Conservation (phyloP, 2,113 vertebrate genomes). For the Carollia perspicillata region DNA sequence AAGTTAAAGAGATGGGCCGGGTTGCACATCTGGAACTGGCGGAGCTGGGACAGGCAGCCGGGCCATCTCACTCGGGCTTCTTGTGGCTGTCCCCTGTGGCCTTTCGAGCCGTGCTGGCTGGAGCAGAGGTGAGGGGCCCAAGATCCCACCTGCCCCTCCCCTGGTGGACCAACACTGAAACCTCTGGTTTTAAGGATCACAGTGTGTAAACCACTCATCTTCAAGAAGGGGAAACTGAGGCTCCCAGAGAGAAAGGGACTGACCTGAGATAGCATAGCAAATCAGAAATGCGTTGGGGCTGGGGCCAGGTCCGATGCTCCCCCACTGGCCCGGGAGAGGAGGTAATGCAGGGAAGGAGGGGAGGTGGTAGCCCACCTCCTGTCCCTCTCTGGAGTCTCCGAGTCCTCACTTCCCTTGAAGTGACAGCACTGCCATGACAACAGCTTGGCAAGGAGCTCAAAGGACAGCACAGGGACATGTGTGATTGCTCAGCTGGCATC, state of each 20-base stretch:
- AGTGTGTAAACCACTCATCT: background rate
- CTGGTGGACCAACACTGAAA: background rate
- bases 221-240: background rate
- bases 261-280: background rate
- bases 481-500: background rate
- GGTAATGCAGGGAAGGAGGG: background rate
- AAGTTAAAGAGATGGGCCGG: background rate
- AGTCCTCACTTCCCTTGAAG: background rate
- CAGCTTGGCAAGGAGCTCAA: background rate
- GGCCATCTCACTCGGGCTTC: background rate
- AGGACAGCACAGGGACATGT: background rate
- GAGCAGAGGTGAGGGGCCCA: background rate
- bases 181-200: background rate
- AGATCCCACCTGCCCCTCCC: no score
- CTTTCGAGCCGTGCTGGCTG: background rate
- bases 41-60: background rate
- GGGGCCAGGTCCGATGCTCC: background rate
- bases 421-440: background rate
- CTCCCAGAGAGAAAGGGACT: background rate
- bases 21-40: background rate
- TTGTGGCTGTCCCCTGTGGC: no score
- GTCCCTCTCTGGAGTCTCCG: background rate
- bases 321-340: no score
- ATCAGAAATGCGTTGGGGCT: background rate
- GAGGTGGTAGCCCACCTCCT: background rate